phyloP scores from a whole-genome alignment of 1,140 invertebrate species.

The Metopolophium dirhodum region DNA sequence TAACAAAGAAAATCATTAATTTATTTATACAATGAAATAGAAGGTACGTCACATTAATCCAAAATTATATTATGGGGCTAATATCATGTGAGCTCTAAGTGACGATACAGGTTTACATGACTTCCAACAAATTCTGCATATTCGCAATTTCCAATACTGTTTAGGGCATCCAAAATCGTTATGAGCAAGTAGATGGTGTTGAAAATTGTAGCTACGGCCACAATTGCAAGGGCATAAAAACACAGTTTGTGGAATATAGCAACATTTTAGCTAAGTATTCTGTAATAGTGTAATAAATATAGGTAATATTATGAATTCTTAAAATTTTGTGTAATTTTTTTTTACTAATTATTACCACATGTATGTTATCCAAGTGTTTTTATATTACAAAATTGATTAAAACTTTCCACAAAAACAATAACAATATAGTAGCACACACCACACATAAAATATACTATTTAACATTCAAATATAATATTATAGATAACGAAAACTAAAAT shows the following conservation, averaged over 20 bases:
- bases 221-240: constrained; percentile 34
- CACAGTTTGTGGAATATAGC: constrained; percentile 12
- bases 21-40: not conserved
- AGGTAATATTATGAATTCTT: not conserved
- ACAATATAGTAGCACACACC: not conserved
- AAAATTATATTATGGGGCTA: constrained; percentile 19
- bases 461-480: not conserved
- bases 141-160: constrained; percentile 36
- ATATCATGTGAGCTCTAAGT: constrained; percentile 40
- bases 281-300: constrained; percentile 8
- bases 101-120: constrained; percentile 13
- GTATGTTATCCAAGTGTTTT: not conserved
- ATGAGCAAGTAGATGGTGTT: constrained; percentile 35
- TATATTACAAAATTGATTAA: not conserved
- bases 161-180: constrained; percentile 46
- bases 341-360: not conserved
- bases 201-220: constrained; percentile 36
- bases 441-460: not conserved
- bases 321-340: not conserved
- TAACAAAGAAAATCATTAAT: not conserved
- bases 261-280: constrained; percentile 42
- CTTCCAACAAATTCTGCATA: constrained; percentile 45
- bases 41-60: not conserved
- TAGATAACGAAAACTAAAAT: not conserved
- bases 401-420: not conserved